phyloP scores from a whole-genome alignment of 2,113 vertebrate genomes.

The Leucoraja erinaceus region DNA sequence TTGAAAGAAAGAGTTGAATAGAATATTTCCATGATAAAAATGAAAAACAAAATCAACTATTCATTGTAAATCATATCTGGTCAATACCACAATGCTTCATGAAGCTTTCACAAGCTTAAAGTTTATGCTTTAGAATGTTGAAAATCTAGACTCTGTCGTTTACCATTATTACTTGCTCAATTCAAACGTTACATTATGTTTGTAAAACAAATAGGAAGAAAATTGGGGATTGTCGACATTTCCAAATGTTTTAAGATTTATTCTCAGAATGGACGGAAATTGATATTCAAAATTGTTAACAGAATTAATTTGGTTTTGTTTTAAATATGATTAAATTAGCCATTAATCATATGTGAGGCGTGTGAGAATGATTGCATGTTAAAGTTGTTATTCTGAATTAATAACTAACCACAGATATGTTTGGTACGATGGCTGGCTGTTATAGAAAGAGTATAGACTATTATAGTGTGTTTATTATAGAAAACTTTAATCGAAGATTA shows the following conservation, averaged over 20 bases:
- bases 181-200: neutral
- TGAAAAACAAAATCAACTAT: neutral
- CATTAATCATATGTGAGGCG: neutral
- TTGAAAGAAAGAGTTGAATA: neutral
- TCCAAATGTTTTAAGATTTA: conserved; percentile 11
- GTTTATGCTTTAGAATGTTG: neutral
- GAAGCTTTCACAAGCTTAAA: neutral
- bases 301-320: neutral
- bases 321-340: neutral
- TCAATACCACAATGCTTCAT: neutral
- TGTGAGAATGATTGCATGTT: neutral
- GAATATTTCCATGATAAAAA: neutral
- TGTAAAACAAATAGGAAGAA: neutral
- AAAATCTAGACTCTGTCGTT: neutral
- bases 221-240: neutral
- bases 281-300: neutral
- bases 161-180: neutral
- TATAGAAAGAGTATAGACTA: too few species aligned
- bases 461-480: neutral
- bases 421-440: neutral
- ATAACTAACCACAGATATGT: neutral
- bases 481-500: neutral
- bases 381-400: neutral
- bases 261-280: neutral
- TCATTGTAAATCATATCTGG: neutral